phyloP scores from a whole-genome alignment of 2,797 vertebrate genomes.

The Mormyrus proboscirostris region DNA sequence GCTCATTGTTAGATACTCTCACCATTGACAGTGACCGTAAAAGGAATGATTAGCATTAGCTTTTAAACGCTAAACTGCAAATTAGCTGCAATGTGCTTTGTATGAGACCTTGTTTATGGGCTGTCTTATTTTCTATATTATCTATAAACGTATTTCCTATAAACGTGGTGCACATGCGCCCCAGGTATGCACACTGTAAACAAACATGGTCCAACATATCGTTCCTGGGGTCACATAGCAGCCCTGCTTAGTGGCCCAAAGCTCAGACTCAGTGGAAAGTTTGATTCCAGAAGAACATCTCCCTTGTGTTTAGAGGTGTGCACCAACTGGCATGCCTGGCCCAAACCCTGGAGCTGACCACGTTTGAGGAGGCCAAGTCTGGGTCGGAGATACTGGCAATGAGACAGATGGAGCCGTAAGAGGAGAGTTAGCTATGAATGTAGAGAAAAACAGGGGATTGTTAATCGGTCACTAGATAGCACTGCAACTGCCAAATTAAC shows the following conservation, averaged over 20 bases:
- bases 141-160: not conserved
- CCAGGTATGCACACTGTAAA: not conserved
- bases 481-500: not conserved
- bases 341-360: not conserved
- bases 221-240: not conserved
- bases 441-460: not conserved
- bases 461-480: not conserved
- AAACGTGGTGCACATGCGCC: not conserved
- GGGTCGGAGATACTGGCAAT: not conserved
- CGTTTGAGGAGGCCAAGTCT: not conserved
- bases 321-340: not conserved
- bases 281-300: not conserved
- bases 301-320: conserved; percentile 29
- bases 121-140: too few species aligned
- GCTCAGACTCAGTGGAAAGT: not conserved
- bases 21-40: not conserved
- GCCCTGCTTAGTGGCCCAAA: not conserved
- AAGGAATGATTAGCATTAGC: not conserved
- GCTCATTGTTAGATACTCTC: not conserved
- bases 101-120: too few species aligned
- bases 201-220: not conserved
- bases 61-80: not conserved
- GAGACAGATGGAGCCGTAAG: not conserved
- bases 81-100: not conserved
- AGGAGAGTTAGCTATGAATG: not conserved